Base-by-base conservation (phyloP, 2,113 vertebrate species). In the Oryzias curvinotus region DNA sequence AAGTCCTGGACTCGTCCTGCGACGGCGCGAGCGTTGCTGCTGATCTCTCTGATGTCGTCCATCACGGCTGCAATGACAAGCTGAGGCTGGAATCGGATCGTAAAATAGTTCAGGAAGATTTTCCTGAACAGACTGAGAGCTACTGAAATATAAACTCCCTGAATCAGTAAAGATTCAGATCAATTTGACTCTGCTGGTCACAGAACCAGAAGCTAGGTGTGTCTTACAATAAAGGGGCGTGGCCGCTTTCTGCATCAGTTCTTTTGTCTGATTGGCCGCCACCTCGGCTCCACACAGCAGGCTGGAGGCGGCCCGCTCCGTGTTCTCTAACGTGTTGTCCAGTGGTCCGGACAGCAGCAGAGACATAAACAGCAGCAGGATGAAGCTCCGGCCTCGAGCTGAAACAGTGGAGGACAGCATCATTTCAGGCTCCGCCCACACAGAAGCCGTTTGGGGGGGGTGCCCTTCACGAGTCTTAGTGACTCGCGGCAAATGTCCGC, bases 241-340 rank as follows among this genome's bases (percentile, higher is more conserved):
- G 51, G 73, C 81, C 2, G 91, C 87, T 0, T 68, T 68, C 28
- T 93, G 75, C 69, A 96, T 18, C 48, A 93, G 41, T 42, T 94
- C 89, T 0, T 86, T 92, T 0, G 94, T 96, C 81, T 98, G 95
- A 88, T 97, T 98, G 82, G 93, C 85, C 10, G 94, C 90, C 41
- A 95, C 85, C 69, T 98, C 93, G 0, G 91, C 90, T 0, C 94
- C 94, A 4, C 96, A 98, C 3, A 94, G 84, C 64, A 98, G 85
- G 0, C 96, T 90, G 62, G 92, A 77, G 0, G 95, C 89, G 0
- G 90, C 87, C 0, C 82, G 89, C 56, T 91, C 84, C 8, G 93
- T 86, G 82, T 98, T 98, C 0, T 84, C 75, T 23, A 96, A 4
- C 0, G 91, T 90, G 77, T 98, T 98, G 72, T 81, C 14, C 52